Conservation (phyloP, 2,888 invertebrate genomes). For the Marronus borbonicus region DNA sequence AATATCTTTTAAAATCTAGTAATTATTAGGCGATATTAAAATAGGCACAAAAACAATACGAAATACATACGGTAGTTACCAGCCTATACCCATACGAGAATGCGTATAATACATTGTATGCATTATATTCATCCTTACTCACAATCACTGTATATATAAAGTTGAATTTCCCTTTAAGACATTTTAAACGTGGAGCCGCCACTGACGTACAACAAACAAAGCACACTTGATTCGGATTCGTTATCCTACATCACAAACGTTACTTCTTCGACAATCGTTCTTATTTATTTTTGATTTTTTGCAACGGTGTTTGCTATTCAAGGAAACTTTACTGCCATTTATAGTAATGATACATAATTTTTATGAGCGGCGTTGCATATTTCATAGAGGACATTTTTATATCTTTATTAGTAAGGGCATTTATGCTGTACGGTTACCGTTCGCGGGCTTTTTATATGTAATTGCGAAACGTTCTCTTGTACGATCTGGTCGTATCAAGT, state of each 20-base stretch:
- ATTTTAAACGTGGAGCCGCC: conserved; percentile 47
- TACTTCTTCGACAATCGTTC: conserved; percentile 56
- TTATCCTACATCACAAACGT: conserved; percentile 57
- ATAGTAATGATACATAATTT: conserved; percentile 55
- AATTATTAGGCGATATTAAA: too few relatives aligned
- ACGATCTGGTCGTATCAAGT: not conserved
- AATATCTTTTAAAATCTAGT: too few relatives aligned
- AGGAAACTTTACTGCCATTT: conserved; percentile 56
- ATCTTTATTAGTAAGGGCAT: conserved; percentile 43
- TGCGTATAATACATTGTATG: not conserved
- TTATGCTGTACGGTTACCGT: not conserved
- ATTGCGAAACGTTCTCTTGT: conserved; percentile 1
- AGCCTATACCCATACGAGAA: too few relatives aligned
- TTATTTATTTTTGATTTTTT: conserved; percentile 56
- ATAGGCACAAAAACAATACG: too few relatives aligned
- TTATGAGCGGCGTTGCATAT: conserved; percentile 54
- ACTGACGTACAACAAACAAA: conserved; percentile 52
- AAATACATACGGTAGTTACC: too few relatives aligned
- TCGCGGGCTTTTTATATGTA: conserved; percentile 12
- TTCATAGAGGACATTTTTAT: conserved; percentile 50
- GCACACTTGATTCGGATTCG: conserved; percentile 56
- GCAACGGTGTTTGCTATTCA: conserved; percentile 55
- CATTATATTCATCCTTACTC: conserved; percentile 24
- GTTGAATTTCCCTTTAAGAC: conserved; percentile 49
- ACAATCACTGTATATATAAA: conserved; percentile 34